Conservation (phyloP, 92 coral and sea anemone genomes). For the Heteractis magnifica region DNA sequence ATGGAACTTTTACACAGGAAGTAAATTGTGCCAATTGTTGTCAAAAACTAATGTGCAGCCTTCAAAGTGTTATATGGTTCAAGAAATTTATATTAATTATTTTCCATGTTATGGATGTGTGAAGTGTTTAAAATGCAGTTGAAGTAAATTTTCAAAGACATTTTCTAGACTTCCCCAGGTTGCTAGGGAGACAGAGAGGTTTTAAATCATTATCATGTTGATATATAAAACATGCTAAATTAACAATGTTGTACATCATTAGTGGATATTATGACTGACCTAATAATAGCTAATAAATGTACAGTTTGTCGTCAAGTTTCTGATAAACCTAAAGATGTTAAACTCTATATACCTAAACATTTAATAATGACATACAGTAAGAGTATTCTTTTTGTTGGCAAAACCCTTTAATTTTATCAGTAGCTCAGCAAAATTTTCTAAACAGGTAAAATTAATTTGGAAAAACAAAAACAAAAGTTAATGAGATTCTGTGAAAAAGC, state of each 20-base stretch:
- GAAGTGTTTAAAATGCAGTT: background rate
- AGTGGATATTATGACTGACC: background rate
- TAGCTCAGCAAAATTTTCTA: no score
- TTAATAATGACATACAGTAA: background rate
- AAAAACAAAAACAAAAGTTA: no score
- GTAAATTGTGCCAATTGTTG: background rate
- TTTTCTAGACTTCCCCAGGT: background rate
- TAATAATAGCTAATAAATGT: background rate
- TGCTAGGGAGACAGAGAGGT: background rate
- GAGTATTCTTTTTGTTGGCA: no score
- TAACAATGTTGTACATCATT: no score
- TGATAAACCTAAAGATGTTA: background rate
- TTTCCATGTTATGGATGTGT: no score
- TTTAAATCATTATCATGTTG: background rate
- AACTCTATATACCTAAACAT: background rate
- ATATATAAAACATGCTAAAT: no score
- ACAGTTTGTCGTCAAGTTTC: background rate
- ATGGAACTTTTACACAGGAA: no score
- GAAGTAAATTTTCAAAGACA: background rate
- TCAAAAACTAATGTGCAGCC: no score
- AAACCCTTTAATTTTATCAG: no score
- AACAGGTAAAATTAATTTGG: no score
- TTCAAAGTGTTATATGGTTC: background rate
- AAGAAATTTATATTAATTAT: background rate
- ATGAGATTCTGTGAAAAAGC: no score